Percentiles rank a stretch among this genome's conserved stretches.
Evolutionary conservation across 2,888 invertebrate species (phyloP).

Genomic region (Spodoptera exigua): DNA sequence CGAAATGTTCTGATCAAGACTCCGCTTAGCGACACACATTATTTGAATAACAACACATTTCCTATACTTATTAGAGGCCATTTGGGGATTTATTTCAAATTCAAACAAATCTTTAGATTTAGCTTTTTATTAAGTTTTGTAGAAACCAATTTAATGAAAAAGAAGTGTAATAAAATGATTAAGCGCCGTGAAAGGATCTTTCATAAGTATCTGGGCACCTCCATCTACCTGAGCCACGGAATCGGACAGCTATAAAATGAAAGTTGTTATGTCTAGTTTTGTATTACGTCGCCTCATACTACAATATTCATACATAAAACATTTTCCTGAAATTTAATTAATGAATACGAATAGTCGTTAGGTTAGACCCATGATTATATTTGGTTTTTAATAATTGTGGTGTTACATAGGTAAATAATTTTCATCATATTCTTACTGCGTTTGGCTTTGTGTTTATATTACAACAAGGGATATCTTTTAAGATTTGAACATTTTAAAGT

Average conservation of each 20-base stretch:
- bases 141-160: constrained; percentile 6
- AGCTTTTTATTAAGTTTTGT: constrained; percentile 1
- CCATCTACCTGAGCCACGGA: constrained; percentile 64
- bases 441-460: too few species aligned
- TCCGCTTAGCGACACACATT: constrained; percentile 40
- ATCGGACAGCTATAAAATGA: constrained; percentile 66
- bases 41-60: constrained; percentile 37
- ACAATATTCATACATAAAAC: constrained; percentile 6
- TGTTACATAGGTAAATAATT: too few species aligned
- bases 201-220: constrained; percentile 52
- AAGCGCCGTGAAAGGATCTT: constrained; percentile 50
- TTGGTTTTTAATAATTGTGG: too few species aligned
- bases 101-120: constrained; percentile 14
- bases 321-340: constrained; percentile 20
- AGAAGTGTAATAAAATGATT: constrained; percentile 40
- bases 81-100: constrained; percentile 17
- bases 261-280: constrained; percentile 70
- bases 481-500: too few species aligned
- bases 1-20: constrained; percentile 36
- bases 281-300: constrained; percentile 54
- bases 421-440: too few species aligned
- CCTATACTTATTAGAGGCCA: constrained; percentile 26
- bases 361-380: too few species aligned
- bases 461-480: too few species aligned
- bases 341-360: too few species aligned